Base-by-base conservation (phyloP, 2,888 invertebrate genomes). In the Sphaeridia pumilis region DNA sequence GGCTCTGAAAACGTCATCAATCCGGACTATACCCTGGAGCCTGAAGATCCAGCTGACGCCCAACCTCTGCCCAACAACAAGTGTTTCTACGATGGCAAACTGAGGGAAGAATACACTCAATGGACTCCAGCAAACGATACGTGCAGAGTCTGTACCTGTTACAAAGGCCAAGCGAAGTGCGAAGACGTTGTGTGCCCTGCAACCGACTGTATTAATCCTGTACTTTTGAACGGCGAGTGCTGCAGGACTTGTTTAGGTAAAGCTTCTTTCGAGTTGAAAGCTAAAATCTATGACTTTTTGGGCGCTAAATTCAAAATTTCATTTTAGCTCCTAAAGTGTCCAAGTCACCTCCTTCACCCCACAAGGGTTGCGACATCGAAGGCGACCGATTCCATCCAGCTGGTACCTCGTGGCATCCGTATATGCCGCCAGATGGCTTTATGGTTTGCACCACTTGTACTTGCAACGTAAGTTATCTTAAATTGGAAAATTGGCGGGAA, bases 371-470 rank as follows among this genome's bases (percentile, higher is more conserved):
- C 56, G 53, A 61, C 42, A 61, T 63, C 20, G 60, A 63, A 56
- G 65, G 65, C 31, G 65, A 65, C 52, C 67, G 87, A 67, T 83
- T 82, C 67, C 87, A 92, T 69, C 75, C 81, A 1, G 83, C 87
- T 0, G 92, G 92, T 4, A 82, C 85, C 20, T 82, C 81, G 21
- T 94, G 93, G 87, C 87, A 94, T 72, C 94, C 94, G 0, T 94
- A 88, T 70, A 72, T 94, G 38, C 88, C 92, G 10, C 92, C 93
- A 0, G 84, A 82, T 55, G 94, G 94, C n/a, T 94, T 90, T 69
- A 88, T 90, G 68, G 82, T 82, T 0, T 94, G 94, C 68, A 87
- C 88, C 12, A 79, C 87, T 46, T 93, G 93, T 71, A 82, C 81
- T 12, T 94, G 94, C 69, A 82, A 87, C 70, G 79, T 79, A 68